phyloP scores from a whole-genome alignment of 2,888 invertebrate species.

The Amaurobius ferox region DNA sequence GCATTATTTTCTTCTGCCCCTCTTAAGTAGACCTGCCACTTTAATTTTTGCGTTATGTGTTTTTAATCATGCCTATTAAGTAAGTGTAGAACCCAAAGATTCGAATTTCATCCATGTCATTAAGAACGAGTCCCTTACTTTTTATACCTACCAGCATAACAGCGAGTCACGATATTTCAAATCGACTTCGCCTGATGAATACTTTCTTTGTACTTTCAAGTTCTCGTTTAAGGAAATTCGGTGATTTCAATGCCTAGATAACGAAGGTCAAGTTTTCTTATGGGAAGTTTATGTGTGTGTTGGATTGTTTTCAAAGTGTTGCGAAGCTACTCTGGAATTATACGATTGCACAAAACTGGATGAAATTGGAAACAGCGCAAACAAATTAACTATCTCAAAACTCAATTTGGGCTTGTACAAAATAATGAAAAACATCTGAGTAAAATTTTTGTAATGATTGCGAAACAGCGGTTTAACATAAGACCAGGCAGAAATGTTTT shows the following conservation, averaged over 20 bases:
- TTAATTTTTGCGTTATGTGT: background rate
- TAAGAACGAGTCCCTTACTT: background rate
- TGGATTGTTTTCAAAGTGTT: too few relatives aligned
- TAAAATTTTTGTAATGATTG: too few relatives aligned
- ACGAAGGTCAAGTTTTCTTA: background rate
- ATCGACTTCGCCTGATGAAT: background rate
- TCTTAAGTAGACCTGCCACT: background rate
- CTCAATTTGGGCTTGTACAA: too few relatives aligned
- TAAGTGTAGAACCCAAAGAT: background rate
- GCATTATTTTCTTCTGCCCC: too few relatives aligned
- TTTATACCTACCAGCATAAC: background rate
- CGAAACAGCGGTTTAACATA: too few relatives aligned
- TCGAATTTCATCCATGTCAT: background rate
- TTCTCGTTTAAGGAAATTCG: background rate
- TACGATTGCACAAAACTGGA: too few relatives aligned
- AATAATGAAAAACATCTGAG: too few relatives aligned
- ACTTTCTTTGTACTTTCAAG: background rate
- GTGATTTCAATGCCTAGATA: background rate
- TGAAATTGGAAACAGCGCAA: too few relatives aligned
- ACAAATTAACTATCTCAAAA: too few relatives aligned
- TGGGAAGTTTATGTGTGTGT: too few relatives aligned
- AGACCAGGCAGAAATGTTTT: too few relatives aligned
- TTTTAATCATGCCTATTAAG: background rate
- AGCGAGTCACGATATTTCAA: constrained; percentile 8
- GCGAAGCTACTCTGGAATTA: too few relatives aligned